These are phyloP conservation scores for Fragum whitleyi DNA, from an alignment of 2,888 invertebrate species.

Conservation along the genomic window DNA sequence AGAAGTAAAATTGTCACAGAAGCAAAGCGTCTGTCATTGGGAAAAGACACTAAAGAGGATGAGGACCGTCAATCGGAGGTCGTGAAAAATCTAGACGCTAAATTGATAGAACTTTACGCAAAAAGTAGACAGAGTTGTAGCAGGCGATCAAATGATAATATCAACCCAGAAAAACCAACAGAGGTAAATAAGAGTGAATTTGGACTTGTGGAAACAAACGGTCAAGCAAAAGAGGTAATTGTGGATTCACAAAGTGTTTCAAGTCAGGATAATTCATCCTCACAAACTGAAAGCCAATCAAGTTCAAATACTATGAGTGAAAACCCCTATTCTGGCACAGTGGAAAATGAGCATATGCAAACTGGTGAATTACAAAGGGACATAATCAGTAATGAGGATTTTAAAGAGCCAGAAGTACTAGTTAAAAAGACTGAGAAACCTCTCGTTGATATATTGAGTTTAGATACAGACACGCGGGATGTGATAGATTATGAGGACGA, in stretches of 20 bases:
- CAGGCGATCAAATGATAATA: neutral
- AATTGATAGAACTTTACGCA: conserved; percentile 16
- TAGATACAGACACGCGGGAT: conserved; percentile 44
- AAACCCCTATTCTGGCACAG: neutral
- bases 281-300: neutral
- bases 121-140: neutral
- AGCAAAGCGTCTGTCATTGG: neutral
- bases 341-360: neutral
- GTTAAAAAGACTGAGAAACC: neutral
- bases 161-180: neutral
- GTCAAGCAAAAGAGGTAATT: neutral
- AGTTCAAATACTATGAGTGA: neutral
- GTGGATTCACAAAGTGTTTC: neutral
- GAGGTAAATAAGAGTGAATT: neutral
- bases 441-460: conserved; percentile 26
- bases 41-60: neutral
- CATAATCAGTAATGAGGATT: no score
- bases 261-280: no score
- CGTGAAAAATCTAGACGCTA: neutral
- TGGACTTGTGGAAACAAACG: neutral
- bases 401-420: neutral
- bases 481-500: conserved; percentile 50
- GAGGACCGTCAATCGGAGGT: neutral
- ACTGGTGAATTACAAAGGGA: neutral
- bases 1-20: conserved; percentile 3